Base-by-base conservation (phyloP, 2,113 vertebrate genomes). In the Motacilla tschutschensis region DNA sequence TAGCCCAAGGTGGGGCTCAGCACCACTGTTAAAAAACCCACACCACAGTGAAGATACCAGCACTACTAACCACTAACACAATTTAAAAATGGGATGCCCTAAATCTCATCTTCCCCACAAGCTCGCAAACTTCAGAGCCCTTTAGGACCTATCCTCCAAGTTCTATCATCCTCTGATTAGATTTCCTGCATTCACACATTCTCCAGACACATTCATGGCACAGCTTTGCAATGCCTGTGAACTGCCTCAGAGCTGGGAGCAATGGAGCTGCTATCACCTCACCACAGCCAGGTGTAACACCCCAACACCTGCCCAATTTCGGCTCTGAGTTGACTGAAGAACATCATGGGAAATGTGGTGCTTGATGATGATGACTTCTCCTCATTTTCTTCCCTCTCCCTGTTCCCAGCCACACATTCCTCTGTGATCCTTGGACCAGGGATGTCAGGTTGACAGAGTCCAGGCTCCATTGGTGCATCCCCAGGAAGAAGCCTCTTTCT, bases 371-470 rank as follows among this genome's bases (percentile, higher is more conserved):
- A 24, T 25, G 47, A 12, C 21, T 31, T 16, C 13, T 55, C 17
- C 2, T 26, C 51, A 5, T 25, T 21, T 6, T 9, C 53, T 74
- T n/a, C 28, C 12, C 10, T 15, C 3, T 65, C 47, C 28, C 18
- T 44, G 8, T 59, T 12, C 41, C 40, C 53, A 75, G 36, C 22
- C 20, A 21, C 36, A 31, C 22, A 11, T 41, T 18, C 6, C 15
- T 64, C 19, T 19, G 63, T 33, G 31, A 51, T 36, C 8, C 66
- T 48, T 17, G 14, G 16, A 10, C 12, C 12, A 17, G 31, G 26
- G 33, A 0, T 26, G 22, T 8, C 24, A 36, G 22, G 13, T 0
- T n/a, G 48, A 40, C 1, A 17, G 57, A 58, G 26, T 6, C 28
- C n/a, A 26, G 13, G 10, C 35, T 79, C 3, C 1, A 8, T 5